Evolutionary conservation across 1,140 invertebrate genomes (phyloP), one percentile per base, ranked within the genome.

Genomic region (Eulimnadia texana): DNA sequence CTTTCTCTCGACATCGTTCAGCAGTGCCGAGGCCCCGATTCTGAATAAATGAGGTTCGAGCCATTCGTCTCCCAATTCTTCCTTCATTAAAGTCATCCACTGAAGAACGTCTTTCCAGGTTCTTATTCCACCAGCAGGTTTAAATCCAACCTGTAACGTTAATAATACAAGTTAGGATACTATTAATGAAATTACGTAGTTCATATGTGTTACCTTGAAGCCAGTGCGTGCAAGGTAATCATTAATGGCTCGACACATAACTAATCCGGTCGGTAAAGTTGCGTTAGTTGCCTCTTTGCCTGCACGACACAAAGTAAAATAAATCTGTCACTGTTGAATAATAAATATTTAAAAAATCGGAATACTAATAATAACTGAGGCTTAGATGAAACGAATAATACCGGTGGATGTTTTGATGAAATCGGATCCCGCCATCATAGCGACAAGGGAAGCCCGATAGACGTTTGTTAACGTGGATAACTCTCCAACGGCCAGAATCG

Each of bases 381-480:
- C n/a, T n/a, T n/a, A n/a, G n/a, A n/a, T n/a, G n/a, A n/a, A n/a
- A n/a, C n/a, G n/a, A 11, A 24, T 10, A 11, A 50, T 50, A 52
- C 95, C 96, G 2, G 97, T 99, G 0, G 94, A 98, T 25, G 96
- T 99, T 75, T 99, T 99, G 57, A 99, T 98, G 70, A 99, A 99
- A 78, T 99, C 89, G 28, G 92, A 84, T 22, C 94, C 93, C 63
- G 93, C 94, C 79, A 88, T 81, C 90, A 98, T 96, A 24, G 90
- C 86, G 16, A 92, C 79, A 74, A 96, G 82, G 22, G 92, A 90
- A 1, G 91, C 89, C 68, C 49, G 54, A 33, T 52, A 62, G 27
- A 85, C 82, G 78, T 96, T 94, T 58, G 81, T 79, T 71, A 93
- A 80, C 55, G 80, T 82, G n/a, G 83, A 84, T 16, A 98, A 77